Evolutionary conservation across 2,113 vertebrate species (phyloP), one percentile per base, ranked within the genome.

Genomic region (Epinephelus fuscoguttatus): DNA sequence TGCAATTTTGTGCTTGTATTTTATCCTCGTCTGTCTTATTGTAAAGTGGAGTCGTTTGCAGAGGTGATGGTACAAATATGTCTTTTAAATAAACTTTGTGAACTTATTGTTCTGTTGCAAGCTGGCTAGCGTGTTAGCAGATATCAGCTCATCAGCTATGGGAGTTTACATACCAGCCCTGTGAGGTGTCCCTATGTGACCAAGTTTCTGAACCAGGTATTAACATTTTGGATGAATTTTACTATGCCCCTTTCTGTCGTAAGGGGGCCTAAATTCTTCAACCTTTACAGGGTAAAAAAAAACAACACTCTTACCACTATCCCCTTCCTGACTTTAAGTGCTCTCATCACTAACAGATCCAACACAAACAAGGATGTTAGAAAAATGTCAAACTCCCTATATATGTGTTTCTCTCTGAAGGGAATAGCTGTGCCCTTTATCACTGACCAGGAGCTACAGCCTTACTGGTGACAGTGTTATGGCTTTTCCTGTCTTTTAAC

Each of bases 391-490:
- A 50, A 18, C 4, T 45, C 5, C 8, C 17, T 4, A 12, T 50
- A n/a, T 18, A 23, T 3, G 11, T 19, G n/a, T 63, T 64, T 67
- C 37, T 73, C 40, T 73, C 68, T 40, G 9, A 14, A 57, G 15
- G 45, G 49, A 49, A 49, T 27, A 37, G n/a, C 30, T 47, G 40
- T 63, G 14, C 0, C n/a, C 45, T 81, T 75, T 70, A 47, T 14
- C 67, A 12, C 4, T 62, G 25, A 84, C 60, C 56, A 19, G 63
- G 60, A 66, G 64, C 59, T 82, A 25, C 33, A 66, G 57, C 23
- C 33, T 57, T 47, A 4, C 67, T 42, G 17, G 13, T 73, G 70
- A 56, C 49, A 67, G 57, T 25, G 49, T 73, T 71, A 55, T 11
- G 15, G 30, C n/a, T n/a, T 40, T 62, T 33, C 10, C 21, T 42